Percentiles rank a stretch among this genome's conserved stretches.
These are phyloP conservation scores for Orycteropus afer DNA, from an alignment of 2,113 vertebrate genomes.

Conservation along the genomic window DNA sequence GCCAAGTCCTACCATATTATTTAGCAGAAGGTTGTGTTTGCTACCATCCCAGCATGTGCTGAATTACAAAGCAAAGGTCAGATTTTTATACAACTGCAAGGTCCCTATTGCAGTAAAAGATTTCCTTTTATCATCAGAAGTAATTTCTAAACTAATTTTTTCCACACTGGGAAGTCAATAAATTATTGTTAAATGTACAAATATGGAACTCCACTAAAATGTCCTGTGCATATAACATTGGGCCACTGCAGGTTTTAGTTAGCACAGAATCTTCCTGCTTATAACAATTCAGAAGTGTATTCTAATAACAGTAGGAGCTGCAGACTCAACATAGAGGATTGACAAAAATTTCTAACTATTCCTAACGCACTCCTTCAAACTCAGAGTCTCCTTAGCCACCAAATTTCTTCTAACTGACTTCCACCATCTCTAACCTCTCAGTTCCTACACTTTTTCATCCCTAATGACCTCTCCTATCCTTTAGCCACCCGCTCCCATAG, in stretches of 20 bases:
- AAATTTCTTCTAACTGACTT: neutral
- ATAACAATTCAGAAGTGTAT: neutral
- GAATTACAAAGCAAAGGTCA: neutral
- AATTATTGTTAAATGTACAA: constrained; percentile 2
- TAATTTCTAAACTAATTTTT: neutral
- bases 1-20: neutral
- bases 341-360: neutral
- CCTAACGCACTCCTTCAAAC: neutral
- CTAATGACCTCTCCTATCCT: neutral
- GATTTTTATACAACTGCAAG: neutral
- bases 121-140: constrained; percentile 11
- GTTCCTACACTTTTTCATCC: neutral
- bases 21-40: neutral
- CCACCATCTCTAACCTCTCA: neutral
- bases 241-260: neutral
- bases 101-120: neutral
- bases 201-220: neutral
- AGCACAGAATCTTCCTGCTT: neutral
- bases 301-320: neutral
- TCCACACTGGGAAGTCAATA: neutral
- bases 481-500: neutral
- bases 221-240: neutral
- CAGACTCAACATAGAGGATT: neutral
- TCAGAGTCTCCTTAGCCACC: neutral
- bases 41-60: neutral